A percentile compares a stretch with the other conserved stretches of the same genome.
These are phyloP conservation scores for Entomyzon cyanotis DNA, from an alignment of 2,113 vertebrate species.

Conservation along the genomic window DNA sequence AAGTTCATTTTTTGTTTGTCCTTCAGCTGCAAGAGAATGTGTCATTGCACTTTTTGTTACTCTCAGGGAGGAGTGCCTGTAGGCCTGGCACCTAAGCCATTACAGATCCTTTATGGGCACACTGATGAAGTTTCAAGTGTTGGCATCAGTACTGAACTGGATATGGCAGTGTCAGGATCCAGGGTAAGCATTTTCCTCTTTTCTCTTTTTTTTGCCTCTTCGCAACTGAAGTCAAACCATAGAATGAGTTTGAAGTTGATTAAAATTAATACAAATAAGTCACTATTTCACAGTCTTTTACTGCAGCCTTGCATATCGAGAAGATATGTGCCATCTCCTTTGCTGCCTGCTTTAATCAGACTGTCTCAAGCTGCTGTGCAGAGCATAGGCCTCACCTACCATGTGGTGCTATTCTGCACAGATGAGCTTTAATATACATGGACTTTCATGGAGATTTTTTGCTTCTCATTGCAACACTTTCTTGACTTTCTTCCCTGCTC, in stretches of 20 bases:
- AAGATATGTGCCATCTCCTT: neutral
- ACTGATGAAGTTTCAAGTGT: conserved; percentile 89
- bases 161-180: conserved; percentile 94
- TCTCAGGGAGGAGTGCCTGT: conserved; percentile 85
- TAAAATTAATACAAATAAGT: neutral
- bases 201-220: neutral
- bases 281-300: neutral
- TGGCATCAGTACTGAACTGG: conserved; percentile 92
- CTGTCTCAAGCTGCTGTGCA: neutral
- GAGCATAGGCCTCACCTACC: neutral
- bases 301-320: neutral
- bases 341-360: neutral
- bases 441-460: neutral
- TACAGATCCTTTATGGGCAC: conserved; percentile 95
- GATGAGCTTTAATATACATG: neutral
- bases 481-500: neutral
- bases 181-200: conserved; percentile 74
- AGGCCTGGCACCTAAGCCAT: conserved; percentile 87
- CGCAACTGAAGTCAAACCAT: neutral
- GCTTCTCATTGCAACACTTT: neutral
- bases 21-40: conserved; percentile 52
- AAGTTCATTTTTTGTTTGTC: conserved; percentile 24
- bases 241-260: neutral
- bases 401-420: neutral
- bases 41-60: conserved; percentile 64